Evolutionary conservation across 1,140 invertebrate species (phyloP).

Genomic region (Heliconius nattereri): DNA sequence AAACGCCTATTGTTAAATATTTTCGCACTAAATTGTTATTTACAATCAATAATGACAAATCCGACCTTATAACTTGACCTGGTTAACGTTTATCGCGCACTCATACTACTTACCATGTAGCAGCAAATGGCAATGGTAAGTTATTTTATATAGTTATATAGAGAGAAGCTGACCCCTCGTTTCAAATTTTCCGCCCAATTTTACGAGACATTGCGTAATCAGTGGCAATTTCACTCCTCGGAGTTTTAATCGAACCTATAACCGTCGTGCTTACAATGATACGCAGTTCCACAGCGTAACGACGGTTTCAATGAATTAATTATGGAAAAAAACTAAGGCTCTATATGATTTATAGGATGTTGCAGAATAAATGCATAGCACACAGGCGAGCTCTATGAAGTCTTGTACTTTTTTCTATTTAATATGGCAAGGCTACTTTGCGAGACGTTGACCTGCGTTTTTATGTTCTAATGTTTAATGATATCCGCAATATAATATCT

Average conservation of each 20-base stretch:
- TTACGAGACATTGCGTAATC: neutral
- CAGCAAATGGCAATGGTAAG: neutral
- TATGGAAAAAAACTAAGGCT: neutral
- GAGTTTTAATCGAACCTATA: neutral
- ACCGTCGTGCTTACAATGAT: neutral
- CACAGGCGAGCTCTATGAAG: neutral
- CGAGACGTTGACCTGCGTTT: constrained; percentile 1
- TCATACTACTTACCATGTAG: neutral
- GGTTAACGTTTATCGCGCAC: neutral
- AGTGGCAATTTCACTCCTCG: neutral
- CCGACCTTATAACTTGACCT: constrained; percentile 8
- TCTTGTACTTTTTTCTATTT: constrained; percentile 13
- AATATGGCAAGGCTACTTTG: constrained; percentile 2
- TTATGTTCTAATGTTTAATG: constrained; percentile 12
- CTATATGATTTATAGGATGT: neutral
- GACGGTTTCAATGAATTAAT: neutral
- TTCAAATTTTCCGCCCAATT: neutral
- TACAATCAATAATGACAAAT: constrained; percentile 11
- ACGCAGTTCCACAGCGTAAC: neutral
- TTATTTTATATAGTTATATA: neutral
- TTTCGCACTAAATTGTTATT: constrained; percentile 2
- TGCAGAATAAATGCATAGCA: constrained; percentile 11
- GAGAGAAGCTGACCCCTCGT: too few relatives aligned
- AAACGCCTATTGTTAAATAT: constrained; percentile 7
- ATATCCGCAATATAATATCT: constrained; percentile 7